Conservation (phyloP, 2,888 invertebrate genomes). For the Amphipyra berbera region DNA sequence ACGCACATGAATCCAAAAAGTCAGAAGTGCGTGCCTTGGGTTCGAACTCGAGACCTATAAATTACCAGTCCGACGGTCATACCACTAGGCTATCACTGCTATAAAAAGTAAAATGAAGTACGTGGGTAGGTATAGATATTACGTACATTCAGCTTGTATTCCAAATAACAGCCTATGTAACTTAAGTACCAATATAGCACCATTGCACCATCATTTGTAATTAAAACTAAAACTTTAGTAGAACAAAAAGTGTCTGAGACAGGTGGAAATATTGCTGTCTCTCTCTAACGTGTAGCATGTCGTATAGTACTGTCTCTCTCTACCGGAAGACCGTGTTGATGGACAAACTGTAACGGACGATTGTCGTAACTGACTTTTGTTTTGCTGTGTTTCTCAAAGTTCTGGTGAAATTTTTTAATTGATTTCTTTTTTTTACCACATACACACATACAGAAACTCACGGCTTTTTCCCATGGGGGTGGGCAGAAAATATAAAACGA, state of each 20-base stretch:
- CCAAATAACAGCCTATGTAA: conserved; percentile 13
- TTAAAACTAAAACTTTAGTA: conserved; percentile 71
- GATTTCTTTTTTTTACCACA: not conserved
- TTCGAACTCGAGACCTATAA: too few relatives aligned
- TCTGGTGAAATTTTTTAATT: conserved; percentile 37
- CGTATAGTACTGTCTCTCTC: conserved; percentile 69
- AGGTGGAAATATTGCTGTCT: conserved; percentile 77
- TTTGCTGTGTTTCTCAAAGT: conserved; percentile 72
- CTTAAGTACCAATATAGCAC: conserved; percentile 75
- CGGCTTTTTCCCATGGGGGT: too few relatives aligned
- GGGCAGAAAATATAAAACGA: too few relatives aligned
- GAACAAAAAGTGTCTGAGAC: conserved; percentile 74
- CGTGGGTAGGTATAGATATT: too few relatives aligned
- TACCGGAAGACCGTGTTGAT: conserved; percentile 79
- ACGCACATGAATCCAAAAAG: too few relatives aligned
- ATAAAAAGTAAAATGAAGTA: too few relatives aligned
- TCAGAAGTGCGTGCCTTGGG: too few relatives aligned
- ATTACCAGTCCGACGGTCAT: too few relatives aligned
- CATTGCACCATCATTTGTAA: conserved; percentile 73
- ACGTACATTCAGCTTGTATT: not conserved
- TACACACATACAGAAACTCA: too few relatives aligned
- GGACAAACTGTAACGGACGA: conserved; percentile 86
- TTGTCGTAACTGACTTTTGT: conserved; percentile 87
- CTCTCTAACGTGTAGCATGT: conserved; percentile 47
- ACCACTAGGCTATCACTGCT: too few relatives aligned